Evolutionary conservation across 2,113 vertebrate species (phyloP).

Genomic region (Macroglossus sobrinus): DNA sequence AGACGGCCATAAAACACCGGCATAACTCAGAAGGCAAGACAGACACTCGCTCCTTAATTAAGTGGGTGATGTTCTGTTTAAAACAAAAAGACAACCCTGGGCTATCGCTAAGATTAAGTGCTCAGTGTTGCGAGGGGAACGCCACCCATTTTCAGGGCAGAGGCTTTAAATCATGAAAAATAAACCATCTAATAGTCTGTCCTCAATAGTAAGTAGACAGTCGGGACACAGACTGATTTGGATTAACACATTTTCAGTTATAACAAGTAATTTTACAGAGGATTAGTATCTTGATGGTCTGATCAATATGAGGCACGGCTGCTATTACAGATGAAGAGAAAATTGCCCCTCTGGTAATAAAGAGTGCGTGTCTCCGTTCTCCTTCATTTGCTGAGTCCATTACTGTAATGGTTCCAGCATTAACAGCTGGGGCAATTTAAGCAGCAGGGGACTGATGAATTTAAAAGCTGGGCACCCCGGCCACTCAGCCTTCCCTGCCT

Average conservation of each 20-base stretch:
- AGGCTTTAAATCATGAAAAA: slow-evolving; percentile 91
- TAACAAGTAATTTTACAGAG: slow-evolving; percentile 97
- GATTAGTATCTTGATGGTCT: slow-evolving; percentile 98
- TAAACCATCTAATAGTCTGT: slow-evolving; percentile 85
- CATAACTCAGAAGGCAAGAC: slow-evolving; percentile 86
- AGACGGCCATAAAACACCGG: slow-evolving; percentile 76
- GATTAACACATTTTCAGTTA: slow-evolving; percentile 92
- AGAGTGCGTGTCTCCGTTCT: slow-evolving; percentile 93
- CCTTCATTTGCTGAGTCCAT: slow-evolving; percentile 98
- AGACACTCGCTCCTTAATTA: slow-evolving; percentile 92
- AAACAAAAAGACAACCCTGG: slow-evolving; percentile 84
- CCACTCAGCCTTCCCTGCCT: slow-evolving; percentile 79
- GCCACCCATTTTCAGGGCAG: slow-evolving; percentile 81
- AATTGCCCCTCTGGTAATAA: slow-evolving; percentile 98
- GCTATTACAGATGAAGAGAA: slow-evolving; percentile 97
- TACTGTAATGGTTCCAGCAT: slow-evolving; percentile 96
- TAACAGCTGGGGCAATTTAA: slow-evolving; percentile 95
- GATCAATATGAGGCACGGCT: slow-evolving; percentile 95
- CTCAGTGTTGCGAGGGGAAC: slow-evolving; percentile 76
- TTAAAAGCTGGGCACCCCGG: slow-evolving; percentile 82
- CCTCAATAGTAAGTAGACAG: slow-evolving; percentile 85
- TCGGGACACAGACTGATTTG: slow-evolving; percentile 82
- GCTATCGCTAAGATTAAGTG: slow-evolving; percentile 82
- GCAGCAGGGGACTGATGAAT: slow-evolving; percentile 91
- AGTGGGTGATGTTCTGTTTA: slow-evolving; percentile 91